These are phyloP conservation scores for Spizella passerina DNA, from an alignment of 2,797 vertebrate genomes.

Conservation along the genomic window DNA sequence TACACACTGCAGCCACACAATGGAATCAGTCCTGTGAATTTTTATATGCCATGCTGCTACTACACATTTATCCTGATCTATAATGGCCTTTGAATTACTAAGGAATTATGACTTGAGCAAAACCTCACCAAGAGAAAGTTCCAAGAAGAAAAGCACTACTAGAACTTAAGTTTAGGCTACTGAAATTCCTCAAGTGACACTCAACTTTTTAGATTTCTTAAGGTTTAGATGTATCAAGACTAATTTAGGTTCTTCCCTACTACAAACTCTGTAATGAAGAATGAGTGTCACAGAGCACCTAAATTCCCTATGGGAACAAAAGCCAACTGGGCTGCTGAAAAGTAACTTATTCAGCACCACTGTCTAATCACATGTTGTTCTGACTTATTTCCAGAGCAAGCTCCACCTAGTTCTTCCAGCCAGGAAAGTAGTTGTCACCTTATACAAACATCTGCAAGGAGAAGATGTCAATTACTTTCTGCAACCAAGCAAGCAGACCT, in stretches of 20 bases:
- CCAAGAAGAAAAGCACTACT: not conserved
- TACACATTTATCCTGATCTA: not conserved
- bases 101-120: not conserved
- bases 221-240: not conserved
- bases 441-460: not conserved
- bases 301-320: not conserved
- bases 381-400: constrained; percentile 13
- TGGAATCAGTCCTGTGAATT: not conserved
- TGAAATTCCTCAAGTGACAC: not conserved
- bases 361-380: not conserved
- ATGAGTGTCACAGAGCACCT: not conserved
- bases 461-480: not conserved
- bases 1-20: not conserved
- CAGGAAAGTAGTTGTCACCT: constrained; percentile 25
- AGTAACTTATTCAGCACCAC: constrained; percentile 15
- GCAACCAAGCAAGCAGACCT: not conserved
- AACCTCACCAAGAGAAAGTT: not conserved
- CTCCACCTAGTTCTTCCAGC: not conserved
- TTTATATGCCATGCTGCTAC: not conserved
- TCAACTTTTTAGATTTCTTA: not conserved
- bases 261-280: not conserved
- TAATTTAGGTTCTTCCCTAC: not conserved
- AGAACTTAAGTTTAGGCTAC: not conserved
- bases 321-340: not conserved
- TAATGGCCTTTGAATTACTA: not conserved